Evolutionary conservation across 2,888 invertebrate species (phyloP).

Genomic region (Zonitis immaculata): DNA sequence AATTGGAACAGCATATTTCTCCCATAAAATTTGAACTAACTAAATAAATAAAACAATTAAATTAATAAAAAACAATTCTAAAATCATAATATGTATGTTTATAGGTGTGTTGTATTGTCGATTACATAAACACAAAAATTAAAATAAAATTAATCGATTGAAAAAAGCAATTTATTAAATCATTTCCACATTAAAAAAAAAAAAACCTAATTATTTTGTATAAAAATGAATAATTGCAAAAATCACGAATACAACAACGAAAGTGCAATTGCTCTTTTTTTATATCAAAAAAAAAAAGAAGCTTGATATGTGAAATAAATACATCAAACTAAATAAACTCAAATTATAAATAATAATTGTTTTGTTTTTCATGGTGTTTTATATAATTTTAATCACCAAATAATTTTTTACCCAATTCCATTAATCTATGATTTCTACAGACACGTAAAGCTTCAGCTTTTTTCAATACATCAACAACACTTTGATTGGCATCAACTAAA

Average conservation of each 20-base stretch:
- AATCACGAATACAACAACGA: background rate
- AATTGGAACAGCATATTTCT: constrained; percentile 62
- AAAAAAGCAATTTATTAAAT: background rate
- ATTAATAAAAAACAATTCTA: background rate
- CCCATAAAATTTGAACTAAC: constrained; percentile 54
- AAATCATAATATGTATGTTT: too few relatives aligned
- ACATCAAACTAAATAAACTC: background rate
- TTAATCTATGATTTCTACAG: constrained; percentile 80
- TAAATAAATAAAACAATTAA: constrained; percentile 26
- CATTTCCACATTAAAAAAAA: background rate
- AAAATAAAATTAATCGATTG: background rate
- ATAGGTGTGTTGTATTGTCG: too few relatives aligned
- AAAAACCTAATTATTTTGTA: background rate
- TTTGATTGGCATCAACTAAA: constrained; percentile 72
- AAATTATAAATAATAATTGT: constrained; percentile 4
- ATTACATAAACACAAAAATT: too few relatives aligned
- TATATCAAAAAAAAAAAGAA: too few relatives aligned
- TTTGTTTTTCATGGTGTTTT: too few relatives aligned
- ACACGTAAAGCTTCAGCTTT: constrained; percentile 78
- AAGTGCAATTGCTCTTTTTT: background rate
- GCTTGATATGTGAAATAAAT: background rate
- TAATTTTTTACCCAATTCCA: constrained; percentile 83
- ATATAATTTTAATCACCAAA: constrained; percentile 87
- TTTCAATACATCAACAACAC: constrained; percentile 70
- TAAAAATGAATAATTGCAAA: background rate